Base-by-base conservation (phyloP, 2,888 invertebrate genomes). In the Cosmorhoe ocellata region DNA sequence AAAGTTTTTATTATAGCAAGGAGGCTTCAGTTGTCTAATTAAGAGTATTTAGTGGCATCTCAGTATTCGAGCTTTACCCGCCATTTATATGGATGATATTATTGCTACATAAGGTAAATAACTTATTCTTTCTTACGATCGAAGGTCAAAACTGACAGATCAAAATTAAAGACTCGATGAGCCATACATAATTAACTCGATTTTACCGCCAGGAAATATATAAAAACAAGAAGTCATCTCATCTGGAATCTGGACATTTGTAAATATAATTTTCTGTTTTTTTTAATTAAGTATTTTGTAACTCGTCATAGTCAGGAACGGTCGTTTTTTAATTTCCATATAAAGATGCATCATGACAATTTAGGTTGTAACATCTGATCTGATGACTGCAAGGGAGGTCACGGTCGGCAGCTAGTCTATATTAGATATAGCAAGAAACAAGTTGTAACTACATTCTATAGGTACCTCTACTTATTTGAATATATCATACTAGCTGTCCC, bases 351-450 rank as follows among this genome's bases (percentile, higher is more conserved):
- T 7, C 31, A 31, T 11, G 5, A 11, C 7, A 11, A 24, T 24
- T 12, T n/a, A 32, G 28, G 12, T 41, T 30, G 27, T 26, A 5
- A 14, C 30, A 34, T 30, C n/a, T 34, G 7, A 27, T 27, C 34
- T 8, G 31, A 9, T 10, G 10, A 30, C 13, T 38, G 26, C 31
- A 51, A 44, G 53, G 45, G 51, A 42, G 41, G 49, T 56, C 59
- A 60, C 28, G 61, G 60, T 49, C 54, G 36, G 11, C 26, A 14
- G 18, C 44, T 41, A 28, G 51, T 54, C 51, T 51, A 32, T 54
- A 62, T 62, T 62, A 52, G 26, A 12, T 14, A 24, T 44, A 37
- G 37, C 36, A 8, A n/a, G n/a, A n/a, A n/a, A n/a, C n/a, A n/a
- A n/a, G n/a, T n/a, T n/a, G n/a, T n/a, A n/a, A n/a, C n/a, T n/a